phyloP scores from a whole-genome alignment of 1,140 invertebrate genomes.

The Eurosta solidaginis region DNA sequence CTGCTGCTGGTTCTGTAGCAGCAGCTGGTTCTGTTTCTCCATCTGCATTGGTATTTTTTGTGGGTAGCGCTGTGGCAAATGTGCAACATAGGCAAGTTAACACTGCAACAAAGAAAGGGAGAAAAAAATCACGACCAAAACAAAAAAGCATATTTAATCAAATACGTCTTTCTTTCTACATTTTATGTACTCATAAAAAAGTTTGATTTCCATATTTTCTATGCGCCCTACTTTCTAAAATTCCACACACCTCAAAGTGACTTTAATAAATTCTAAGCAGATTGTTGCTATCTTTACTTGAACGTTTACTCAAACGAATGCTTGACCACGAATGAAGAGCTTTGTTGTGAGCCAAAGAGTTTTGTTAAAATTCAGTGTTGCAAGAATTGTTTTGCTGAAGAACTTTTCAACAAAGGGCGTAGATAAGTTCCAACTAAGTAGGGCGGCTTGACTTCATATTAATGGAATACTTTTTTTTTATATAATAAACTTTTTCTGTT shows the following conservation, averaged over 20 bases:
- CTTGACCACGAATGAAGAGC: neutral
- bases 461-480: too few species aligned
- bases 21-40: too few species aligned
- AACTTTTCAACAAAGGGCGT: too few species aligned
- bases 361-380: neutral
- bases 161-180: neutral
- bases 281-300: neutral
- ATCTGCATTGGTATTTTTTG: neutral
- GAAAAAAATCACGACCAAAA: neutral
- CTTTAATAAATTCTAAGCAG: neutral
- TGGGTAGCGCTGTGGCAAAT: constrained; percentile 13
- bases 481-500: too few species aligned
- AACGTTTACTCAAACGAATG: neutral
- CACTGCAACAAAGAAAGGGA: neutral
- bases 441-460: neutral
- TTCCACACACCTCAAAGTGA: neutral
- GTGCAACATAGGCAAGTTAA: neutral
- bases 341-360: neutral
- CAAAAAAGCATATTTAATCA: neutral
- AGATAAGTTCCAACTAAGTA: neutral
- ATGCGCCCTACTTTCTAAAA: constrained; percentile 25
- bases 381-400: neutral
- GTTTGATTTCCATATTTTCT: neutral
- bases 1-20: too few species aligned
- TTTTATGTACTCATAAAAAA: neutral